phyloP scores from a whole-genome alignment of 64 coral and sea anemone genomes.

The Montipora cactus region DNA sequence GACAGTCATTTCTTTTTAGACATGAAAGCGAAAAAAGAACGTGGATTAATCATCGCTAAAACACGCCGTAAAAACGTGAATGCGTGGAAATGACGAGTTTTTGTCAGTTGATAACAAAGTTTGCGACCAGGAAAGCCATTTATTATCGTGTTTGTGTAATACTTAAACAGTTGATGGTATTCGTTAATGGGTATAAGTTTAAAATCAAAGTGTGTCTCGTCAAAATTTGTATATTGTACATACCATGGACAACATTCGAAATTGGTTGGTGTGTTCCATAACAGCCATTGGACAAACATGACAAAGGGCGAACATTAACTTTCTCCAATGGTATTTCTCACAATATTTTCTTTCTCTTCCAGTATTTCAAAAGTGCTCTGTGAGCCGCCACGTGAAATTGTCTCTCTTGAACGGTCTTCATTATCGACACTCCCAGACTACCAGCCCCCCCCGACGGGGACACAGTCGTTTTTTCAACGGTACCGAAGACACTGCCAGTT shows the following conservation, averaged over 20 bases:
- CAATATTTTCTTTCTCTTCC: no score
- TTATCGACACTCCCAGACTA: no score
- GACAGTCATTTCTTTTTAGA: neutral
- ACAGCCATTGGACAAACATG: no score
- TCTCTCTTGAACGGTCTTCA: no score
- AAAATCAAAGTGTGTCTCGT: neutral
- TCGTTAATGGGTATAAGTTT: neutral
- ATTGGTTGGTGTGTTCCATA: neutral
- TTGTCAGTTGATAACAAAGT: neutral
- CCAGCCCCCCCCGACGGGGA: no score
- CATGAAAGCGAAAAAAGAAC: neutral
- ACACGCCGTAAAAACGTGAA: neutral
- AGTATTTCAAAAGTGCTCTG: no score
- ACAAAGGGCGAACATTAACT: neutral
- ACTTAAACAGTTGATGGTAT: neutral
- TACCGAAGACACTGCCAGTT: no score
- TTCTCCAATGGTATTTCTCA: no score
- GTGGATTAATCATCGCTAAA: no score
- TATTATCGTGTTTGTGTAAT: neutral
- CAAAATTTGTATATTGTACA: neutral
- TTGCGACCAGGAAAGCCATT: neutral
- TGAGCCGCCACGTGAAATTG: no score
- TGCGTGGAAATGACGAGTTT: neutral
- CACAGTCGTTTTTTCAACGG: no score
- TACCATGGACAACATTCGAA: neutral